Conservation (phyloP, 35 echinoderm and acorn worm species). For the Strongylocentrotus purpuratus region DNA sequence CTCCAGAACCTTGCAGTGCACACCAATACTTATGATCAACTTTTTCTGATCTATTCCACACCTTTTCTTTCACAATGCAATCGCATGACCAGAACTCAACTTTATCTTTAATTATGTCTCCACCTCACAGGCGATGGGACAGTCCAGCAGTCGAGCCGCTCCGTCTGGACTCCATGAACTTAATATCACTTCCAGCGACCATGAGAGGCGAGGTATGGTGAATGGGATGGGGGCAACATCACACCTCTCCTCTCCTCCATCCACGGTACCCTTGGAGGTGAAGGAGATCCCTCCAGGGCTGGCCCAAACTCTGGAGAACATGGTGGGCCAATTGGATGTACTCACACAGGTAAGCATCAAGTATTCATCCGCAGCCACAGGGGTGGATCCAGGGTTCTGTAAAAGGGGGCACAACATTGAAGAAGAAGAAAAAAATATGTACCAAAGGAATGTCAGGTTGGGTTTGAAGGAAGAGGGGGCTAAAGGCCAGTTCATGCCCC, state of each 20-base stretch:
- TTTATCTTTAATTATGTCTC: background rate
- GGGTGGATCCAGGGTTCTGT: background rate
- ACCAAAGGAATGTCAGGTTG: background rate
- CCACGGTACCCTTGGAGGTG: constrained; percentile 83
- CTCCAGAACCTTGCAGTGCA: too few species aligned
- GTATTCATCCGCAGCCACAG: background rate
- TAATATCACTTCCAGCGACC: constrained; percentile 86
- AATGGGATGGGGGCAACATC: background rate
- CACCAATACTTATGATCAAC: too few species aligned
- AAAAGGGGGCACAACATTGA: background rate
- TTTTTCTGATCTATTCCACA: too few species aligned
- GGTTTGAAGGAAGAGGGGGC: background rate
- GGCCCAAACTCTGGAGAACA: constrained; percentile 89
- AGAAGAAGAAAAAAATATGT: background rate
- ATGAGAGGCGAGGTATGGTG: constrained; percentile 70
- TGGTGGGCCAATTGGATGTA: constrained; percentile 93
- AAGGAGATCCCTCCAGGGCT: constrained; percentile 95
- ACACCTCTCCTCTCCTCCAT: background rate
- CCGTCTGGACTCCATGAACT: constrained; percentile 57
- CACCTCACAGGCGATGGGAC: background rate
- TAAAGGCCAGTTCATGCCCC: background rate
- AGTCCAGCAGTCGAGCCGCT: background rate
- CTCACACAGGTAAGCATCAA: constrained; percentile 83
- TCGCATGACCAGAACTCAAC: too few species aligned
- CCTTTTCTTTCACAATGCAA: too few species aligned